Evolutionary conservation across 1,140 invertebrate genomes (phyloP).

Genomic region (Antheraea pernyi): DNA sequence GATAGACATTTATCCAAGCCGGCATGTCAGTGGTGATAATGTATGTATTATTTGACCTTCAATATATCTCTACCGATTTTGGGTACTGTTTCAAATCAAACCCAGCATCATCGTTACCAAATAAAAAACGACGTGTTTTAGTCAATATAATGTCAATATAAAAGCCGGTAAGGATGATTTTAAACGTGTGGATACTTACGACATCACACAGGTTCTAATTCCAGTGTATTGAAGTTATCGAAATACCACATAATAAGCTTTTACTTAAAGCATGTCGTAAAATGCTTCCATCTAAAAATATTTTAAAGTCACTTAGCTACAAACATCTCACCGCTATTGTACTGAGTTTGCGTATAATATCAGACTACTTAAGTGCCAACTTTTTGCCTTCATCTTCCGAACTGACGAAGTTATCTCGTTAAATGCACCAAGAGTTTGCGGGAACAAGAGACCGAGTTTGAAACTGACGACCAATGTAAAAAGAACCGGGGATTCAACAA

Average conservation of each 20-base stretch:
- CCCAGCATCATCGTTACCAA: no score
- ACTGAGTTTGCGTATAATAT: slow-evolving; percentile 17
- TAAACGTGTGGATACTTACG: no score
- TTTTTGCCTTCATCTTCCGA: slow-evolving; percentile 39
- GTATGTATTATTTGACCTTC: no score
- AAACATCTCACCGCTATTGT: slow-evolving; percentile 8
- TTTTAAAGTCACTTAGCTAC: not conserved
- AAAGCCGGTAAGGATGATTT: no score
- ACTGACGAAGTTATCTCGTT: slow-evolving; percentile 56
- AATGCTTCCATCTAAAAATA: not conserved
- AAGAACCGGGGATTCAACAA: slow-evolving; percentile 5
- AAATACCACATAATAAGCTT: not conserved
- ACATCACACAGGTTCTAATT: not conserved
- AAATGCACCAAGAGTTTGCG: slow-evolving; percentile 55
- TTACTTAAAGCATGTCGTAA: not conserved
- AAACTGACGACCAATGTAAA: slow-evolving; percentile 29
- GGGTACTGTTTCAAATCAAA: no score
- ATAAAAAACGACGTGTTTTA: no score
- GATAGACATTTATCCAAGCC: no score
- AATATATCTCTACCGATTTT: no score
- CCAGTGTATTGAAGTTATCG: not conserved
- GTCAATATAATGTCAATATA: no score
- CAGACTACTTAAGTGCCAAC: slow-evolving; percentile 22
- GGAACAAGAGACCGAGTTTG: slow-evolving; percentile 38
- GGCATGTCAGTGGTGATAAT: no score